phyloP scores from a whole-genome alignment of 1,140 invertebrate genomes.

The Akabosia matsudoensis region DNA sequence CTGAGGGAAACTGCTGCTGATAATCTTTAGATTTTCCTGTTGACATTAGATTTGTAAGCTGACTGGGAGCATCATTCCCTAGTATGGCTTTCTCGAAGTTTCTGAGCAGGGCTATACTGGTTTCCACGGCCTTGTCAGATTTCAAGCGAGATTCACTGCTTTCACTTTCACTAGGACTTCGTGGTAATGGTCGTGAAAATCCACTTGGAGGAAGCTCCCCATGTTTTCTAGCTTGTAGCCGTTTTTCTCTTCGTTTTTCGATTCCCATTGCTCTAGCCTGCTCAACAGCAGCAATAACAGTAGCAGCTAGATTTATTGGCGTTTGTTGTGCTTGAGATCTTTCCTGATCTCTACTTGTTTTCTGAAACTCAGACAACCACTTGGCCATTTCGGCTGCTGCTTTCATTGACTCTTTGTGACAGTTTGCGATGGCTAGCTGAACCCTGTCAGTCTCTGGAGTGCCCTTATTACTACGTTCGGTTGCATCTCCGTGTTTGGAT shows the following conservation, averaged over 20 bases:
- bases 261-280: background rate
- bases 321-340: background rate
- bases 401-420: slow-evolving; percentile 30
- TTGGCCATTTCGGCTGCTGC: slow-evolving; percentile 29
- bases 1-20: background rate
- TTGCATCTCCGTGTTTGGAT: no score
- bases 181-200: background rate
- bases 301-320: slow-evolving; percentile 8
- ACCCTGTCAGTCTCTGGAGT: background rate
- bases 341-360: slow-evolving; percentile 12
- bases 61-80: background rate
- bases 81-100: background rate
- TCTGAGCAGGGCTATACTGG: background rate
- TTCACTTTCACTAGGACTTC: background rate
- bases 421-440: slow-evolving; percentile 19
- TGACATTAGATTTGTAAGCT: no score
- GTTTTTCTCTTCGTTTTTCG: background rate
- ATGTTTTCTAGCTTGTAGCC: background rate
- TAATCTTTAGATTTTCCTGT: background rate
- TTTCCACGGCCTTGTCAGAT: background rate
- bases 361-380: slow-evolving; percentile 25
- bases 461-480: no score
- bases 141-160: background rate
- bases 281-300: slow-evolving; percentile 29
- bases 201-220: background rate